A percentile compares a stretch with the other conserved stretches of the same genome.
Evolutionary conservation across 2,113 vertebrate genomes (phyloP).

Genomic region (Rhabdornis inornatus): DNA sequence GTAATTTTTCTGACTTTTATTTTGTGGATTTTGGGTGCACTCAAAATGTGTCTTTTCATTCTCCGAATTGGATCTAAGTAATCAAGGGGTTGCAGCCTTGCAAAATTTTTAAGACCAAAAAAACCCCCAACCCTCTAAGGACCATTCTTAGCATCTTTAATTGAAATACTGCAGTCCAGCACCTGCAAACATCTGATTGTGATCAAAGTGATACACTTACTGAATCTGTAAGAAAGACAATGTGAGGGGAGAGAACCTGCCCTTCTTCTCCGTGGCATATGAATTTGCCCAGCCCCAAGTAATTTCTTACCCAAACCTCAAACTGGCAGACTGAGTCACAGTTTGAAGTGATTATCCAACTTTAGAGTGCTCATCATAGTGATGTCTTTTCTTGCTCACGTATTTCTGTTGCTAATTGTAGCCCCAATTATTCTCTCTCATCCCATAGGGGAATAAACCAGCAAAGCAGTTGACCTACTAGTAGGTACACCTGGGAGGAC

Average conservation of each 20-base stretch:
- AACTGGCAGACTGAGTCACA: neutral
- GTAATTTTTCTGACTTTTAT: neutral
- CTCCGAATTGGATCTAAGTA: neutral
- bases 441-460: neutral
- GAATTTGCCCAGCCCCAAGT: neutral
- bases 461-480: conserved; percentile 45
- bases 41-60: rapidly evolving
- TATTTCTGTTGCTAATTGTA: conserved; percentile 46
- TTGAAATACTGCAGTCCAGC: neutral
- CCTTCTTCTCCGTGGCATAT: neutral
- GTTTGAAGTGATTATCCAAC: neutral
- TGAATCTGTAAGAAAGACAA: neutral
- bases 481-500: neutral
- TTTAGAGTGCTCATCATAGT: neutral
- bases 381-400: neutral
- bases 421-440: conserved; percentile 42
- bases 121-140: neutral
- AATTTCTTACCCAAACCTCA: neutral
- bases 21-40: neutral
- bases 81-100: neutral
- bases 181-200: neutral
- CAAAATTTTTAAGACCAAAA: neutral
- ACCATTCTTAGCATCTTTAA: neutral
- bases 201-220: neutral
- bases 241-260: neutral